These are phyloP conservation scores for Aselliscus stoliczkanus DNA, from an alignment of 2,797 vertebrate genomes.

Conservation along the genomic window DNA sequence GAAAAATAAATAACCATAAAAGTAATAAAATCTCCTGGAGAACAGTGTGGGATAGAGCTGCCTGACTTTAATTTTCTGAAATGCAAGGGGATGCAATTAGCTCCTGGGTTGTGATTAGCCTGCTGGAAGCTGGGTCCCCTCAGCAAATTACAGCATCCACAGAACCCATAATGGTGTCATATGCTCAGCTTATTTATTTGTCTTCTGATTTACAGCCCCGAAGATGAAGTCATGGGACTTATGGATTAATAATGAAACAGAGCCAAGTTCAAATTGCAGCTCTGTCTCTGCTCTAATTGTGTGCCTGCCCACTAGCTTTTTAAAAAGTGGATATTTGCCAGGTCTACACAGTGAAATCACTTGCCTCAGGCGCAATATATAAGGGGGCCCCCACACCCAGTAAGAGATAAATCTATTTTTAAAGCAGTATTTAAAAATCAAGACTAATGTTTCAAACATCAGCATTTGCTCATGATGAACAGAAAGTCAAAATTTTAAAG, in stretches of 20 bases:
- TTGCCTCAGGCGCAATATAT: neutral
- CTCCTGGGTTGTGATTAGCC: conserved; percentile 41
- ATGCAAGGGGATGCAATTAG: conserved; percentile 48
- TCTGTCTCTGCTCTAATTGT: neutral
- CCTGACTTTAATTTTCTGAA: conserved; percentile 53
- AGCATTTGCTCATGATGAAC: neutral
- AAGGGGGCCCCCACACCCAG: neutral
- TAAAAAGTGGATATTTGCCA: neutral
- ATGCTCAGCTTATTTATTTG: conserved; percentile 40
- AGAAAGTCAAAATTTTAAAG: neutral
- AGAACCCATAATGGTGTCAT: neutral
- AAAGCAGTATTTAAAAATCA: neutral
- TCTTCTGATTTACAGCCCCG: conserved; percentile 4
- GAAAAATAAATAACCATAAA: conserved; percentile 74
- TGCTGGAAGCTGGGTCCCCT: neutral
- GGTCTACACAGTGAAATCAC: neutral
- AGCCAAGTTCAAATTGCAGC: neutral
- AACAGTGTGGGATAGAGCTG: conserved; percentile 5
- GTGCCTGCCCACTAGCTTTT: neutral
- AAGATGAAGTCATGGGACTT: neutral
- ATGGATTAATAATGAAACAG: conserved; percentile 6
- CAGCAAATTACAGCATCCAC: conserved; percentile 22
- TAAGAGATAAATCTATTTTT: neutral
- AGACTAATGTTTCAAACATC: neutral
- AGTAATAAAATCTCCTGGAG: conserved; percentile 64